phyloP scores from a whole-genome alignment of 1,140 invertebrate species.

The Spodoptera frugiperda region DNA sequence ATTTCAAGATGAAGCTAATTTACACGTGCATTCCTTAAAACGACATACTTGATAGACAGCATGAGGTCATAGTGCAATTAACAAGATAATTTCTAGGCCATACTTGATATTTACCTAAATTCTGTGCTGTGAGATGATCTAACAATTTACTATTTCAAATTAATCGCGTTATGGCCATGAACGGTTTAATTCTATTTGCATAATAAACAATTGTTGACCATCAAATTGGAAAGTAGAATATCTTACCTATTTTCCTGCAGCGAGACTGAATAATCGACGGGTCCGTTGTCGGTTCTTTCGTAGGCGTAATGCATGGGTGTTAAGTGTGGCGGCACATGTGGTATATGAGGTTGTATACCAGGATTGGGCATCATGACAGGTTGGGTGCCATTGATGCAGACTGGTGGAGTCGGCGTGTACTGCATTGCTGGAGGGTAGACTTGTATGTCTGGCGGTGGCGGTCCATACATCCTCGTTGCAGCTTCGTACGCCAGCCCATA shows the following conservation, averaged over 20 bases:
- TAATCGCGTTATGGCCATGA: constrained; percentile 24
- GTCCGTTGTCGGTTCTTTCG: constrained; percentile 81
- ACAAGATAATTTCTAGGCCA: constrained; percentile 33
- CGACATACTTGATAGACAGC: constrained; percentile 33
- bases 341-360: constrained; percentile 74
- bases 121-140: constrained; percentile 28
- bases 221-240: constrained; percentile 38
- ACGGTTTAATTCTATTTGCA: constrained; percentile 30
- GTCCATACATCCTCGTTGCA: constrained; percentile 81
- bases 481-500: constrained; percentile 93
- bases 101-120: constrained; percentile 10
- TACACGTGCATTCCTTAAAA: constrained; percentile 28
- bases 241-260: constrained; percentile 82
- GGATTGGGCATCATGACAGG: constrained; percentile 76
- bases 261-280: constrained; percentile 84
- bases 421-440: constrained; percentile 80
- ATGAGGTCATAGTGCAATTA: constrained; percentile 44
- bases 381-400: constrained; percentile 78
- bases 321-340: constrained; percentile 75
- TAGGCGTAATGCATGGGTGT: constrained; percentile 83
- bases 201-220: constrained; percentile 28
- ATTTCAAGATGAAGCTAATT: constrained; percentile 30
- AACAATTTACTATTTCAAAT: constrained; percentile 24
- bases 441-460: constrained; percentile 79
- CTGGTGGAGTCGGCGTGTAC: constrained; percentile 72